A percentile compares a stretch with the other conserved stretches of the same genome.
These are phyloP conservation scores for Hippopotamus amphibius DNA, from an alignment of 2,113 vertebrate species.

Conservation along the genomic window DNA sequence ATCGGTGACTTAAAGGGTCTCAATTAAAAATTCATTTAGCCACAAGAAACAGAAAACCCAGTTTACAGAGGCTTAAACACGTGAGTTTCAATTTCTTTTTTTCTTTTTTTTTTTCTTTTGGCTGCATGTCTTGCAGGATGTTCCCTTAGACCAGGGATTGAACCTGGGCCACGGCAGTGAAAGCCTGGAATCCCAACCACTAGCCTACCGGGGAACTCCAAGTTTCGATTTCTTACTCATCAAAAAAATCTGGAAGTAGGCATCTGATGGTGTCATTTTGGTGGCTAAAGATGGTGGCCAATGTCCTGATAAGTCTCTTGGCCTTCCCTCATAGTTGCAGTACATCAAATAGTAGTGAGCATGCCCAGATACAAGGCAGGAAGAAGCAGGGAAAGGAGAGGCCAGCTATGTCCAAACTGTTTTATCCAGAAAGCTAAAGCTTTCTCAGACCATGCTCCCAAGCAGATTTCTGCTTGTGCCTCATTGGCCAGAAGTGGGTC, in stretches of 20 bases:
- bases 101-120: background rate
- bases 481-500: background rate
- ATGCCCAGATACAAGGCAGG: background rate
- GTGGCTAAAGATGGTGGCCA: background rate
- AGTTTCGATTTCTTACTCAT: background rate
- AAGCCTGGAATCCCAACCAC: background rate
- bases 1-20: background rate
- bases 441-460: background rate
- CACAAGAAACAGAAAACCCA: background rate
- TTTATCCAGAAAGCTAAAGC: background rate
- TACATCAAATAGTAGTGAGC: background rate
- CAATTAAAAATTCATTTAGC: constrained; percentile 22
- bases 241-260: background rate
- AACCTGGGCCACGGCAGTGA: background rate
- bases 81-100: background rate
- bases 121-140: background rate
- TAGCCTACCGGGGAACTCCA: background rate
- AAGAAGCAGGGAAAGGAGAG: background rate
- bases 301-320: background rate
- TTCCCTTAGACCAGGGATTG: background rate
- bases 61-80: background rate
- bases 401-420: background rate
- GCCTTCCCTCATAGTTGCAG: background rate
- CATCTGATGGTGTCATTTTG: background rate
- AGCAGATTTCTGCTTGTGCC: background rate